Evolutionary conservation across 2,888 invertebrate species (phyloP), one percentile per base, ranked within the genome.

Genomic region (Maniola hyperantus): DNA sequence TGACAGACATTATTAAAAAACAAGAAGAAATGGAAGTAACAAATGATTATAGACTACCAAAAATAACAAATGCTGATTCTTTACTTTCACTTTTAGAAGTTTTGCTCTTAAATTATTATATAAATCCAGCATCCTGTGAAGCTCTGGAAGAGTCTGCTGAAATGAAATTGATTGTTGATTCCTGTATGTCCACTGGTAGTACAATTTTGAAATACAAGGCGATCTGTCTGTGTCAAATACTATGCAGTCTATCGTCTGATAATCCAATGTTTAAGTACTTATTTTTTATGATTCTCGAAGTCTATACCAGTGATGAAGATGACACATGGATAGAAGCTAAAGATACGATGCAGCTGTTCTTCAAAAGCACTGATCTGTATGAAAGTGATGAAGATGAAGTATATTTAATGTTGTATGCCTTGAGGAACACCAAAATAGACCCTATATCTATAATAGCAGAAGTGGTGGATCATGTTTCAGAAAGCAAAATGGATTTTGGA

Each of bases 291-390:
- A 93, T 94, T 81, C 79, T 94, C 36, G 93, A 93, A 73, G 93
- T 94, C 1, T 94, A 93, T 68, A 87, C 85, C 66, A 84, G 78
- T 34, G 84, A 88, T 0, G 79, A 78, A 39, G 85, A 83, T 48
- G 74, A 80, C 33, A 87, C 86, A n/a, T 91, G 91, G 80, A 74
- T 85, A 0, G 94, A 94, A 80, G 92, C 94, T 5, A 94, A 93
- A 66, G 83, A 85, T 58, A 91, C 94, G 4, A 81, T 96, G 34
- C 84, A 84, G 57, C 88, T 85, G 59, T 92, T 96, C 67, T 93
- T 97, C 34, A 91, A 88, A 73, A 94, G 93, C 67, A 94, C 95
- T 0, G 91, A 93, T 6, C 89, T 96, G 71, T 96, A 96, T 79
- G 94, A 95, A 77, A 93, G 92, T 20, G 94, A 93, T 71, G 88